A percentile compares a stretch with the other conserved stretches of the same genome.
phyloP scores from a whole-genome alignment of 23 tunicate species.

The Ascidia mentula region DNA sequence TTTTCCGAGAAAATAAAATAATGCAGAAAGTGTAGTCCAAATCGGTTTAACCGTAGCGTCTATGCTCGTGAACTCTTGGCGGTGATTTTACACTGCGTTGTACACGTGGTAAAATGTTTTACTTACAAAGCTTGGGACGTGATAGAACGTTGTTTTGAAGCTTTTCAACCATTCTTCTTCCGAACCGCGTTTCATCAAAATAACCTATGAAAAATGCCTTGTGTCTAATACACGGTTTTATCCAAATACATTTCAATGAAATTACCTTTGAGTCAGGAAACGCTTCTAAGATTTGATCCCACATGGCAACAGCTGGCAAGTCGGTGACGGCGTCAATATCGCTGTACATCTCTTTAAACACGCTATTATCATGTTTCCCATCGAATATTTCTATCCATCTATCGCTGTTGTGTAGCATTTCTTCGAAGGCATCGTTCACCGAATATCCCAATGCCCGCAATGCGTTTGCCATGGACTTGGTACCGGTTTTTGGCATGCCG shows the following conservation, averaged over 20 bases:
- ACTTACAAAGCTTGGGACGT: not conserved
- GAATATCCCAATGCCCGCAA: not conserved
- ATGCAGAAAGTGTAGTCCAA: no score
- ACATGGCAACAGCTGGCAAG: not conserved
- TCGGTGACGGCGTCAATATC: not conserved
- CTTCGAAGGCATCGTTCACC: not conserved
- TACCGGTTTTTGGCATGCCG: not conserved
- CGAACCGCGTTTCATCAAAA: not conserved
- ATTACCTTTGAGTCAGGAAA: conserved; percentile 2
- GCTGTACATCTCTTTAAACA: not conserved
- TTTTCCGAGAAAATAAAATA: no score
- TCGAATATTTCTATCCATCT: not conserved
- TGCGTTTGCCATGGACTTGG: not conserved
- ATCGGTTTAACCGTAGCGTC: no score
- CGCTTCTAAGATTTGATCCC: not conserved
- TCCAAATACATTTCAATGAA: not conserved
- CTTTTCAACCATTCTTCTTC: not conserved
- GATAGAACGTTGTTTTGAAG: not conserved
- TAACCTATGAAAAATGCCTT: not conserved
- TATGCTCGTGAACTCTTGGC: no score
- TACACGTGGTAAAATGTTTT: no score
- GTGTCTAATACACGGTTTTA: not conserved
- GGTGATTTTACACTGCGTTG: no score
- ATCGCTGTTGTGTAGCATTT: not conserved
- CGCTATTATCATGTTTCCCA: not conserved